Conservation (phyloP, 2,888 invertebrate genomes). For the Apotomis capreana region DNA sequence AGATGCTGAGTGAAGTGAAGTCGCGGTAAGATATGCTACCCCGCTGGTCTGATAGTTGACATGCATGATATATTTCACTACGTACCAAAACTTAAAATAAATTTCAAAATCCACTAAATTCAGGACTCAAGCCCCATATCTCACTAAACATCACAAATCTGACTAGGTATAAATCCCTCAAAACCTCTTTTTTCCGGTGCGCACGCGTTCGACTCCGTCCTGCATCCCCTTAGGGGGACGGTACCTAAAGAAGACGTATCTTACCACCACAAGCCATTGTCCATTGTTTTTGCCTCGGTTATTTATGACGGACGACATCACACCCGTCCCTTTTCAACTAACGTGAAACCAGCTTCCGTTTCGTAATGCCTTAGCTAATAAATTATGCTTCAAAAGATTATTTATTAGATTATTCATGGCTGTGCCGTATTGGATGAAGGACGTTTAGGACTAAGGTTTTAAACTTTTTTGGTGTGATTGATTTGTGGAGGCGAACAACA, state of each 20-base stretch:
- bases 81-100: background rate
- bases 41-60: no score
- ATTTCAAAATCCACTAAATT: background rate
- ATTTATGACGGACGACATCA: slow-evolving; percentile 79
- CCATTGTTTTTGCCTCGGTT: slow-evolving; percentile 82
- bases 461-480: slow-evolving; percentile 66
- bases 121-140: slow-evolving; percentile 6
- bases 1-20: no score
- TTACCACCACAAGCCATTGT: slow-evolving; percentile 80
- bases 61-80: no score
- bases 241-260: slow-evolving; percentile 81
- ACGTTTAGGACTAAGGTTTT: slow-evolving; percentile 64
- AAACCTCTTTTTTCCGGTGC: slow-evolving; percentile 48
- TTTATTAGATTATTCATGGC: slow-evolving; percentile 82
- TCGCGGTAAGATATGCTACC: no score
- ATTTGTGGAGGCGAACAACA: slow-evolving; percentile 66
- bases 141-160: slow-evolving; percentile 32
- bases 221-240: slow-evolving; percentile 48
- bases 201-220: slow-evolving; percentile 55
- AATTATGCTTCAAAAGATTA: slow-evolving; percentile 80
- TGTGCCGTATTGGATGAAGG: slow-evolving; percentile 79
- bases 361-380: slow-evolving; percentile 77
- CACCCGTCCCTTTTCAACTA: slow-evolving; percentile 61
- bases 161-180: slow-evolving; percentile 31
- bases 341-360: slow-evolving; percentile 67